Percentiles rank a stretch among this genome's conserved stretches.
Conservation (phyloP, 2,888 invertebrate species). For the Stenichneumon culpator region DNA sequence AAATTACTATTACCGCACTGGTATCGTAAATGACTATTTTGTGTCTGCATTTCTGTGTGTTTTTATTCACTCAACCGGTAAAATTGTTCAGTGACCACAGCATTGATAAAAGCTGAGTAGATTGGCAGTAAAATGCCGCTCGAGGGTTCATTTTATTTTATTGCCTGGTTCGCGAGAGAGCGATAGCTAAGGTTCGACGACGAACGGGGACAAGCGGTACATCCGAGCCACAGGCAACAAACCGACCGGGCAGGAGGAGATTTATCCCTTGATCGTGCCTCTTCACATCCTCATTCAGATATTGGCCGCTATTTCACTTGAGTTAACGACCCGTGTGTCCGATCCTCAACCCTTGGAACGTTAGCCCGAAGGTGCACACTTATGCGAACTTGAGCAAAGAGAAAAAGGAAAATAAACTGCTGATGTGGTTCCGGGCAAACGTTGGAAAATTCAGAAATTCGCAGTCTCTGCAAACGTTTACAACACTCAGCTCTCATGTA, state of each 20-base stretch:
- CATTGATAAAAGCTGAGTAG: background rate
- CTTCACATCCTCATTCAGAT: conserved; percentile 42
- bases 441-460: conserved; percentile 1
- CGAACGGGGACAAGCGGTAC: background rate
- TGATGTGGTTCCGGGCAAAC: conserved; percentile 12
- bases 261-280: conserved; percentile 52
- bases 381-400: conserved; percentile 10
- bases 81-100: background rate
- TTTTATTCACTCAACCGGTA: background rate
- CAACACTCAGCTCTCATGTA: background rate
- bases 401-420: conserved; percentile 8
- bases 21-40: no score
- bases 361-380: background rate
- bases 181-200: background rate
- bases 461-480: background rate
- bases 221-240: background rate
- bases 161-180: background rate
- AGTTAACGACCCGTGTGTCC: conserved; percentile 50
- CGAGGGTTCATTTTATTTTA: background rate
- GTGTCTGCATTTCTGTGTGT: background rate
- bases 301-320: conserved; percentile 40
- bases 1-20: no score
- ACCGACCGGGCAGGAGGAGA: conserved; percentile 22
- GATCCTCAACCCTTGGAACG: conserved; percentile 21
- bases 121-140: background rate